Percentiles rank a stretch among this genome's conserved stretches.
phyloP scores from a whole-genome alignment of 2,888 invertebrate genomes.

The Lithosia quadra region DNA sequence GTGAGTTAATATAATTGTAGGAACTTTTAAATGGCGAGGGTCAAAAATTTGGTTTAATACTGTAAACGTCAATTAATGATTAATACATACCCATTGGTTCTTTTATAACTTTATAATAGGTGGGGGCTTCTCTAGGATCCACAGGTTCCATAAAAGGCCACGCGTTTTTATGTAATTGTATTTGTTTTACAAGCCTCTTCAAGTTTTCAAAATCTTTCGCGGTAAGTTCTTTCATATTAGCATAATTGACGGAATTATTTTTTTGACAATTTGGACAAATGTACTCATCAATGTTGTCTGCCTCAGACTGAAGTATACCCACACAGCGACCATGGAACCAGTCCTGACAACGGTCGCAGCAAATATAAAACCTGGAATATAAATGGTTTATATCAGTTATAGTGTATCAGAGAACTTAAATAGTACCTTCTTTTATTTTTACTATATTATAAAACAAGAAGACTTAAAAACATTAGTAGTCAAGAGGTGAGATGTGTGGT shows the following conservation, averaged over 20 bases:
- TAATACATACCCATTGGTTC: conserved; percentile 96
- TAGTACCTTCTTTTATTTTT: not conserved
- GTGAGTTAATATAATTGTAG: not conserved
- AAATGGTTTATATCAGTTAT: not conserved
- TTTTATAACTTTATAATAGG: conserved; percentile 98
- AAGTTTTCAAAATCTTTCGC: conserved; percentile 93
- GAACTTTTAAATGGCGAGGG: not conserved
- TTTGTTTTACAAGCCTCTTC: conserved; percentile 94
- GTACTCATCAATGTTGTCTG: conserved; percentile 98
- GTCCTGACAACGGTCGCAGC: conserved; percentile 99
- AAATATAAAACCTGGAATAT: conserved; percentile 96
- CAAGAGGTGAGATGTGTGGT: too few species aligned
- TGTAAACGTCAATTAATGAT: not conserved
- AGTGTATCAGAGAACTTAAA: not conserved
- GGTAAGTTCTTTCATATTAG: conserved; percentile 95
- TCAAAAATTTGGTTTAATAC: not conserved
- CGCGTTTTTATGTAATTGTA: conserved; percentile 97
- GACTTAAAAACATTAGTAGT: too few species aligned
- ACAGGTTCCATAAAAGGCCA: conserved; percentile 99
- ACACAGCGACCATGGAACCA: conserved; percentile 99
- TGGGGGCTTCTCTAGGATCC: conserved; percentile 97
- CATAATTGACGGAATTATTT: conserved; percentile 95
- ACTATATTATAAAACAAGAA: too few species aligned
- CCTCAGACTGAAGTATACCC: conserved; percentile 97
- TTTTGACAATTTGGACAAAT: conserved; percentile 98